These are phyloP conservation scores for Chrysopa pallens DNA, from an alignment of 1,140 invertebrate genomes.

Conservation along the genomic window DNA sequence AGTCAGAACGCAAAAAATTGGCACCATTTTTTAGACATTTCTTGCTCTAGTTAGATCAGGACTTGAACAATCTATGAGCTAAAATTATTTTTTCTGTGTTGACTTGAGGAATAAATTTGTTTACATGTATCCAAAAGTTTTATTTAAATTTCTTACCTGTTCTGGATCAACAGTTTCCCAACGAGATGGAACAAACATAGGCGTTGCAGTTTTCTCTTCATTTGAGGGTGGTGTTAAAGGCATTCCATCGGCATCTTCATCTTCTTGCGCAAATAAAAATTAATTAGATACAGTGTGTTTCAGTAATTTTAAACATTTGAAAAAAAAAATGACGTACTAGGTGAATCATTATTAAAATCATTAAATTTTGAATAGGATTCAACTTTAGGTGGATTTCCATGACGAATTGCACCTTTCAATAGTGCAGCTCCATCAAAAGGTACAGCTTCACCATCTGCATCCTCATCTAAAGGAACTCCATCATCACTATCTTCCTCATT, in stretches of 20 bases:
- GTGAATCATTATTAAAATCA: neutral
- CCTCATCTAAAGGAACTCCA: neutral
- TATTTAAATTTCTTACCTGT: constrained; percentile 25
- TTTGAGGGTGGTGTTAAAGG: constrained; percentile 7
- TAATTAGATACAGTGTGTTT: neutral
- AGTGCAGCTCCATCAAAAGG: neutral
- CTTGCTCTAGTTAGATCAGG: too few relatives aligned
- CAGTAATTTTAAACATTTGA: neutral
- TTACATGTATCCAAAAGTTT: too few relatives aligned
- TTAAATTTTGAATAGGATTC: neutral
- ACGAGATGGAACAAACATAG: constrained; percentile 70
- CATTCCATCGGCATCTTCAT: neutral
- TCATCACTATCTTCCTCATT: neutral
- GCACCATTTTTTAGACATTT: too few relatives aligned
- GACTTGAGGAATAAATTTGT: too few relatives aligned
- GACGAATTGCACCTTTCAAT: neutral
- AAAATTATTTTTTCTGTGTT: too few relatives aligned
- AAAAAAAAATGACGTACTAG: neutral
- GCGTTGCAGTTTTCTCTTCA: constrained; percentile 23
- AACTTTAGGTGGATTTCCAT: neutral
- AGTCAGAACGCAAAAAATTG: too few relatives aligned
- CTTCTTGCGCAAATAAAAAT: neutral
- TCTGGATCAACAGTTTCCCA: constrained; percentile 92
- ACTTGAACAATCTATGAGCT: too few relatives aligned
- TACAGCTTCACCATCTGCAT: neutral